Base-by-base conservation (phyloP, 2,797 vertebrate species). In the Tragelaphus eurycerus region DNA sequence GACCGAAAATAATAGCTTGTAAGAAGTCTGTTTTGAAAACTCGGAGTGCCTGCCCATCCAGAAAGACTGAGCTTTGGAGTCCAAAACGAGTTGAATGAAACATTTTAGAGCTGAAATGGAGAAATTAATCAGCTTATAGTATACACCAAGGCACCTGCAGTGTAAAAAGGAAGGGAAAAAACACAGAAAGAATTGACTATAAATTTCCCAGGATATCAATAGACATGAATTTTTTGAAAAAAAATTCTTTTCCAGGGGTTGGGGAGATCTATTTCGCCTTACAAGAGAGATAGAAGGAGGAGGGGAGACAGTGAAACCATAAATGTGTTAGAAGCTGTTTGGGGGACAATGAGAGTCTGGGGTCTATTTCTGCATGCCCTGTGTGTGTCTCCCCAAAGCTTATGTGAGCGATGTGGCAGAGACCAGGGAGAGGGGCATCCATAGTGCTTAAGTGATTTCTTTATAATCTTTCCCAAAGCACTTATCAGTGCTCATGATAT, bases 401-500 rank as follows among this genome's bases (percentile, higher is more conserved):
- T 67, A 23, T 3, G 17, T 50, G 83, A 43, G 21, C 0, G 0
- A 79, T 1, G 11, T 14, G n/a, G 29, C 48, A 64, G 46, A 79
- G 4, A 16, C 29, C 1, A 1, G 59, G 76, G 6, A 13, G 6
- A 50, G 83, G 10, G 29, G 78, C 9, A 86, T 84, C 59, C 48
- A 4, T 6, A 38, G 2, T 48, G 38, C 57, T 86, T 93, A 92
- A 93, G 59, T 64, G 89, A 95, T 94, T 96, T 94, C 60, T 60
- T 96, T 59, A 38, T 98, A 96, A 98, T 98, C 97, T 96, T 97
- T 96, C 54, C 97, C 78, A 97, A 97, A 84, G 59, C 89, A 92
- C 84, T 4, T 97, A 97, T 98, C 86, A n/a, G 90, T 97, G 92
- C 97, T 98, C 98, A 60, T 74, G 97, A 96, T 85, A 97, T 62